A percentile compares a stretch with the other conserved stretches of the same genome.
Conservation (phyloP, 64 coral and sea anemone species). For the Exaiptasia diaphana region DNA sequence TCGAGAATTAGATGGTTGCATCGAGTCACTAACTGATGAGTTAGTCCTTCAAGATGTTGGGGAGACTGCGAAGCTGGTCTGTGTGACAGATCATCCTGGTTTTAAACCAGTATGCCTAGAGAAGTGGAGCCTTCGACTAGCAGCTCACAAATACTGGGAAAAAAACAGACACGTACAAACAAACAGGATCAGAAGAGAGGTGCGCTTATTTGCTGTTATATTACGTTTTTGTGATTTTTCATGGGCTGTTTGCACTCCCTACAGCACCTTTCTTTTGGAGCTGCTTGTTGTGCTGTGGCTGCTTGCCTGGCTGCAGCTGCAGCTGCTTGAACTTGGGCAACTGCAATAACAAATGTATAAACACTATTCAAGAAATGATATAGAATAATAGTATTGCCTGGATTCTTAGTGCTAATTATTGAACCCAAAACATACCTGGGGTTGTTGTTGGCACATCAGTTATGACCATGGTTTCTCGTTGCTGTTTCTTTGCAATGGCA, state of each 20-base stretch:
- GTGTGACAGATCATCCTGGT: slow-evolving; percentile 51
- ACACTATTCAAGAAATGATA: no score
- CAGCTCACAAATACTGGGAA: not conserved
- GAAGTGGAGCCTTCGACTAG: slow-evolving; percentile 37
- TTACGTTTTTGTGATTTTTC: no score
- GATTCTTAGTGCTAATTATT: no score
- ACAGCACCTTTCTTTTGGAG: not conserved
- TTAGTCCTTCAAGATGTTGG: slow-evolving; percentile 37
- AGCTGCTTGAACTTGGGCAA: no score
- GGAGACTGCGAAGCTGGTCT: not conserved
- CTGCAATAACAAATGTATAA: no score
- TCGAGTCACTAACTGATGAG: slow-evolving; percentile 31
- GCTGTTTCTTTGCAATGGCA: not conserved
- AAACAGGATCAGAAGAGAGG: slow-evolving; percentile 28
- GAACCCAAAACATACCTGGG: no score
- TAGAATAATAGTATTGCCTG: no score
- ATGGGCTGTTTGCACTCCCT: not conserved
- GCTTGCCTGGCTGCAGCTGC: no score
- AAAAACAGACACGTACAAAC: slow-evolving; percentile 14
- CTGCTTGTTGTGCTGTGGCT: no score
- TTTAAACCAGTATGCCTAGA: slow-evolving; percentile 47
- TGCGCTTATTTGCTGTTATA: not conserved
- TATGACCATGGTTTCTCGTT: not conserved
- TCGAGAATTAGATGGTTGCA: slow-evolving; percentile 31
- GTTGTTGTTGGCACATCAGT: not conserved